phyloP scores from a whole-genome alignment of 2,888 invertebrate species.

The Sceliomorpha sp. region DNA sequence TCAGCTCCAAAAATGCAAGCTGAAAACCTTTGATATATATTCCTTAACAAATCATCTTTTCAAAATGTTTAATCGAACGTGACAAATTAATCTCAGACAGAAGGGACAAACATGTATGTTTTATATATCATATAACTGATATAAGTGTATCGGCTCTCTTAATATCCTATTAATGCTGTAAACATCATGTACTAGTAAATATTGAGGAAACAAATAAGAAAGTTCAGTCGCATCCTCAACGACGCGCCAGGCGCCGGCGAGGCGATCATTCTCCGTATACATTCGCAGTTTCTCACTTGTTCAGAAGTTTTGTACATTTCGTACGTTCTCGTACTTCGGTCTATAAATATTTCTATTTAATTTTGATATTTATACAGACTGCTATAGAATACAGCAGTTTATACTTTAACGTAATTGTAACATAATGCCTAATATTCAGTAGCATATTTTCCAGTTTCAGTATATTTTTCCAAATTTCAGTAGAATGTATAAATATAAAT shows the following conservation, averaged over 20 bases:
- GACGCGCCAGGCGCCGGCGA: constrained; percentile 16
- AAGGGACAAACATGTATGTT: too few species aligned
- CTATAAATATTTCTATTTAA: constrained; percentile 47
- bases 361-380: constrained; percentile 33
- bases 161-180: constrained; percentile 32
- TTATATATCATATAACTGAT: too few species aligned
- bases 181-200: constrained; percentile 45
- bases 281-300: constrained; percentile 18
- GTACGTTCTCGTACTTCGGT: constrained; percentile 6
- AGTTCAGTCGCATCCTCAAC: neutral
- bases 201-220: constrained; percentile 4
- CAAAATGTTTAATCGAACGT: too few species aligned
- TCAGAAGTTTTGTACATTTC: constrained; percentile 6
- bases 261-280: constrained; percentile 31
- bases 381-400: constrained; percentile 24
- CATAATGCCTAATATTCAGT: constrained; percentile 33
- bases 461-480: too few species aligned
- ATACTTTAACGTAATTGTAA: constrained; percentile 36
- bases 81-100: too few species aligned
- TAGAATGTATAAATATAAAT: too few species aligned
- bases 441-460: constrained; percentile 42
- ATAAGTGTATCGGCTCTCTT: too few species aligned
- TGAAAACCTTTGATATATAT: too few species aligned
- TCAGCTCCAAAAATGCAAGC: too few species aligned
- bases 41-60: too few species aligned